Conservation (phyloP, 2,888 invertebrate species). For the Troides helena region DNA sequence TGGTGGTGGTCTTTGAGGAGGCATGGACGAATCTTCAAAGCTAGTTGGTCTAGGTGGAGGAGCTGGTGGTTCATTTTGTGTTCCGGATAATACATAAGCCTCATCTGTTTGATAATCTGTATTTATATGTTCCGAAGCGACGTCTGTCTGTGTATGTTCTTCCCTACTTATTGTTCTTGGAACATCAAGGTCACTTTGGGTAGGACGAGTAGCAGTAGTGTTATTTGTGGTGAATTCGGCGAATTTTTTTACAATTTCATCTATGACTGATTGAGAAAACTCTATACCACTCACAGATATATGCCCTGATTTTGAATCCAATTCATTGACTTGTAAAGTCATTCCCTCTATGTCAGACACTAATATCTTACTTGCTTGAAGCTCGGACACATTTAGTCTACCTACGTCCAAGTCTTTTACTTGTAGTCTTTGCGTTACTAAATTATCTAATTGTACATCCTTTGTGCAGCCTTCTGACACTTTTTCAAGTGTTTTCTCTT, state of each 20-base stretch:
- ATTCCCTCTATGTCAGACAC: slow-evolving; percentile 90
- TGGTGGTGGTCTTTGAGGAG: slow-evolving; percentile 73
- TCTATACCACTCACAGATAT: slow-evolving; percentile 84
- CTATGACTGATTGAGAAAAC: slow-evolving; percentile 84
- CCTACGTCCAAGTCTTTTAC: slow-evolving; percentile 89
- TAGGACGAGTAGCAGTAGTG: slow-evolving; percentile 33
- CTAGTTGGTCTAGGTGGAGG: slow-evolving; percentile 41
- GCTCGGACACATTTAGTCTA: slow-evolving; percentile 86
- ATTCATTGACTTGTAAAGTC: slow-evolving; percentile 85
- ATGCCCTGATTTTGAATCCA: slow-evolving; percentile 85
- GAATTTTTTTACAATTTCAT: slow-evolving; percentile 82
- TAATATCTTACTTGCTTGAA: slow-evolving; percentile 88
- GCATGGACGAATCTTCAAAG: slow-evolving; percentile 49
- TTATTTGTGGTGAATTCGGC: slow-evolving; percentile 66
- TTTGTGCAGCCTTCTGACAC: slow-evolving; percentile 51
- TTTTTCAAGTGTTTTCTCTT: slow-evolving; percentile 60
- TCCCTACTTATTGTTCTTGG: slow-evolving; percentile 59
- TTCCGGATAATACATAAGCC: slow-evolving; percentile 15
- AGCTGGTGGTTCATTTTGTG: slow-evolving; percentile 34
- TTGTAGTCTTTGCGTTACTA: slow-evolving; percentile 83
- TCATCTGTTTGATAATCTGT: slow-evolving; percentile 33
- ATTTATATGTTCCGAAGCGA: slow-evolving; percentile 35
- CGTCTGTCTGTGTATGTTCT: slow-evolving; percentile 69
- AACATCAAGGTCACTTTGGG: slow-evolving; percentile 42
- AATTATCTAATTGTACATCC: slow-evolving; percentile 69